phyloP scores from a whole-genome alignment of 2,797 vertebrate genomes.

The Orientallactaga sibirica region DNA sequence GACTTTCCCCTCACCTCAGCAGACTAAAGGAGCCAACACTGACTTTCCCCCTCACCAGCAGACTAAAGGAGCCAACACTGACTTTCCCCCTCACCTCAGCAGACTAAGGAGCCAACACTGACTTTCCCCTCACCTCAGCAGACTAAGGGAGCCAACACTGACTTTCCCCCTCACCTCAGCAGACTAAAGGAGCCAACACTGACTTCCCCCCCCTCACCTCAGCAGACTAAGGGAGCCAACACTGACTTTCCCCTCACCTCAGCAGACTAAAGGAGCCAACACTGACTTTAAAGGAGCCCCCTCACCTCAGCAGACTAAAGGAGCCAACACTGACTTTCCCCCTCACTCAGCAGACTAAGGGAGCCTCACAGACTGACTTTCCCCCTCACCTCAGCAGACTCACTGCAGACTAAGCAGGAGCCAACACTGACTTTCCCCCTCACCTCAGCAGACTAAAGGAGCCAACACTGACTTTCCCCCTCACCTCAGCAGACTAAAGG shows the following conservation, averaged over 20 bases:
- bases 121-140: no score
- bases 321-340: not conserved
- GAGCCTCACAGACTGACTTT: slow-evolving; percentile 34
- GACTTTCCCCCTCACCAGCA: slow-evolving; percentile 56
- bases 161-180: slow-evolving; percentile 55
- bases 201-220: slow-evolving; percentile 71
- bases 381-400: not conserved
- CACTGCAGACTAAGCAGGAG: not conserved
- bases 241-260: no score
- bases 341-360: no score
- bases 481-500: not conserved
- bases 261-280: not conserved
- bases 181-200: not conserved
- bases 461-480: slow-evolving; percentile 49
- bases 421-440: slow-evolving; percentile 49
- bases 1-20: no score
- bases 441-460: not conserved
- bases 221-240: no score
- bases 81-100: slow-evolving; percentile 64
- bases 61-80: not conserved
- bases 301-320: not conserved
- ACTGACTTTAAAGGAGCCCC: slow-evolving; percentile 64
- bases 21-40: not conserved
- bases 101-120: no score
- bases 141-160: not conserved